Evolutionary conservation across 2,113 vertebrate genomes (phyloP), one percentile per base, ranked within the genome.

Genomic region (Centropristis striata): DNA sequence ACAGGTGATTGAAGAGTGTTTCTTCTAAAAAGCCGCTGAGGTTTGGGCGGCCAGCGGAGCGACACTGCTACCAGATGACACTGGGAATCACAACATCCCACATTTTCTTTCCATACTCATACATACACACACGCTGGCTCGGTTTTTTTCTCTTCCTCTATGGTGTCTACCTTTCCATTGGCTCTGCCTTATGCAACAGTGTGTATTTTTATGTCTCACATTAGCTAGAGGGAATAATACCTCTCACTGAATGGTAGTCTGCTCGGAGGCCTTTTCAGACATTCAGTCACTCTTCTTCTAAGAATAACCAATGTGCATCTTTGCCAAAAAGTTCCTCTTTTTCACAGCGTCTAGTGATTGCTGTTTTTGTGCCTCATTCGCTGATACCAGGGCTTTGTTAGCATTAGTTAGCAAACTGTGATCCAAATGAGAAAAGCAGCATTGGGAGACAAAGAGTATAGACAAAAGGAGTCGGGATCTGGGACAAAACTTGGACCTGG

Each of bases 221-320:
- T 92, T 92, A 92, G 88, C 81, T 53, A 18, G 77, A 47, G 82
- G 87, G 89, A 92, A 92, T 91, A 93, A 93, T 91, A 88, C 86
- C 85, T 83, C 79, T 86, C 60, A 25, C 76, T 91, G 90, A 91
- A 93, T 85, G 71, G 81, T 79, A 90, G 92, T 90, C 91, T 93
- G 79, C 85, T 89, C 81, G 75, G 67, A 66, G 85, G 53, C 84
- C 84, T 88, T 94, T 87, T 95, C 92, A 95, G 93, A 94, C 93
- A 90, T 95, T 94, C 92, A 94, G 93, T 95, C 94, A 94, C 91
- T 93, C 72, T 89, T 92, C 86, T 85, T 92, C 88, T 92, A 93
- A 94, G 91, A 94, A 94, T 93, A 92, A 91, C 86, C 83, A 82
- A 77, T 66, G 67, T 28, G 58, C 79, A 66, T 65, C 50, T 83